A percentile compares a stretch with the other conserved stretches of the same genome.
Evolutionary conservation across 2,113 vertebrate genomes (phyloP).

Genomic region (Gopherus flavomarginatus): DNA sequence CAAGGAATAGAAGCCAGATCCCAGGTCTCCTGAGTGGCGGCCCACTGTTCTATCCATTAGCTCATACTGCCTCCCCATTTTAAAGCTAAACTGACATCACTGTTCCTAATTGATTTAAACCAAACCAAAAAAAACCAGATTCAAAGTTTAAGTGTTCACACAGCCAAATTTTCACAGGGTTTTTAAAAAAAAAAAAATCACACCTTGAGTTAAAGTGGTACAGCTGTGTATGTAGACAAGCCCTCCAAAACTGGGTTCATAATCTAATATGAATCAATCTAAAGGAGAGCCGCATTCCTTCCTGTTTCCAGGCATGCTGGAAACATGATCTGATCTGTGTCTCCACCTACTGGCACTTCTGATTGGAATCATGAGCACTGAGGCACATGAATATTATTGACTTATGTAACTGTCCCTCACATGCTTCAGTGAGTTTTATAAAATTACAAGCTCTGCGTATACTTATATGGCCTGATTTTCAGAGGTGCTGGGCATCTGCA

Average conservation of each 20-base stretch:
- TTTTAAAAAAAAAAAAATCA: background rate
- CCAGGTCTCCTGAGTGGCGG: too few species aligned
- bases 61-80: constrained; percentile 4
- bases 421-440: background rate
- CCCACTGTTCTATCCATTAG: background rate
- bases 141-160: background rate
- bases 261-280: background rate
- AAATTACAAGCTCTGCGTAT: background rate
- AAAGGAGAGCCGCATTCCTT: background rate
- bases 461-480: background rate
- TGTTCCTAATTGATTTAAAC: constrained; percentile 1
- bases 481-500: fast-evolving
- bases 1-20: too few species aligned
- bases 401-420: constrained; percentile 14
- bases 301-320: background rate
- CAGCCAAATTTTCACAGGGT: background rate
- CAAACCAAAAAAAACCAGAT: background rate
- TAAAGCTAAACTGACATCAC: background rate
- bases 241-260: background rate
- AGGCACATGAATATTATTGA: background rate
- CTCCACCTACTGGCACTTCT: background rate
- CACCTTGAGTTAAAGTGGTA: background rate
- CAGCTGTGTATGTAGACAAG: background rate
- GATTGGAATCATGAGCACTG: background rate
- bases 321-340: constrained; percentile 30